Evolutionary conservation across 2,797 vertebrate species (phyloP).

Genomic region (Artibeus lituratus): DNA sequence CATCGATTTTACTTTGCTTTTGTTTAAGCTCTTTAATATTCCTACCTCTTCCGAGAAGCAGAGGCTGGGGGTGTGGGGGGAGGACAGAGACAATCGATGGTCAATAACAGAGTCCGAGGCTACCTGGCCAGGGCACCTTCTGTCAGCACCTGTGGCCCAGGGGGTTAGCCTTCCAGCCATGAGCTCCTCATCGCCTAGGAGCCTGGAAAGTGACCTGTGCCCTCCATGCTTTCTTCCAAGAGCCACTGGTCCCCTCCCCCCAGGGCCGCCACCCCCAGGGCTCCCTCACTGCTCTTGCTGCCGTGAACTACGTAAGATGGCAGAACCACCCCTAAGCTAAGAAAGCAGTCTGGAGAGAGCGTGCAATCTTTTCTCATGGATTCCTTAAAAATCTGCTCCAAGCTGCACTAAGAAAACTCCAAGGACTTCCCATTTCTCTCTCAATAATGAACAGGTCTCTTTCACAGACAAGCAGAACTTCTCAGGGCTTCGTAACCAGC

Average conservation of each 20-base stretch:
- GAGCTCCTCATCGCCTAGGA: slow-evolving; percentile 45
- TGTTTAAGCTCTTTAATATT: slow-evolving; percentile 64
- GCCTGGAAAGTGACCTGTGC: slow-evolving; percentile 49
- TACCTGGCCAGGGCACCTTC: slow-evolving; percentile 33
- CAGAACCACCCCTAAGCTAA: slow-evolving; percentile 77
- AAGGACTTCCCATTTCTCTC: slow-evolving; percentile 77
- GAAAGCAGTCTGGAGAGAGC: slow-evolving; percentile 73
- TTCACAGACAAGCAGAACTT: slow-evolving; percentile 63
- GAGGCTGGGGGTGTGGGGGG: background rate
- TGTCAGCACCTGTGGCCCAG: background rate
- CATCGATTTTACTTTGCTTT: slow-evolving; percentile 57
- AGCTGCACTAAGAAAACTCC: slow-evolving; percentile 72
- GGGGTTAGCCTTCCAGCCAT: slow-evolving; percentile 62
- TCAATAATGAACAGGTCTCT: slow-evolving; percentile 72
- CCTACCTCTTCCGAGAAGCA: slow-evolving; percentile 54
- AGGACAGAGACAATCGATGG: background rate
- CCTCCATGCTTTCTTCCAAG: slow-evolving; percentile 66
- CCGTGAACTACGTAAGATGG: slow-evolving; percentile 46
- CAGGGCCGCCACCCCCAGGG: background rate
- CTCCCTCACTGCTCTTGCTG: slow-evolving; percentile 6
- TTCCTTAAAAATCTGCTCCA: slow-evolving; percentile 66
- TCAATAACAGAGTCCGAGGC: background rate
- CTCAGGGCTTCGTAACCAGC: slow-evolving; percentile 50
- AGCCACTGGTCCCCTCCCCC: slow-evolving; percentile 48
- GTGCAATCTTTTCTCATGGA: slow-evolving; percentile 68